phyloP scores from a whole-genome alignment of 2,113 vertebrate genomes.

The Otis tarda region DNA sequence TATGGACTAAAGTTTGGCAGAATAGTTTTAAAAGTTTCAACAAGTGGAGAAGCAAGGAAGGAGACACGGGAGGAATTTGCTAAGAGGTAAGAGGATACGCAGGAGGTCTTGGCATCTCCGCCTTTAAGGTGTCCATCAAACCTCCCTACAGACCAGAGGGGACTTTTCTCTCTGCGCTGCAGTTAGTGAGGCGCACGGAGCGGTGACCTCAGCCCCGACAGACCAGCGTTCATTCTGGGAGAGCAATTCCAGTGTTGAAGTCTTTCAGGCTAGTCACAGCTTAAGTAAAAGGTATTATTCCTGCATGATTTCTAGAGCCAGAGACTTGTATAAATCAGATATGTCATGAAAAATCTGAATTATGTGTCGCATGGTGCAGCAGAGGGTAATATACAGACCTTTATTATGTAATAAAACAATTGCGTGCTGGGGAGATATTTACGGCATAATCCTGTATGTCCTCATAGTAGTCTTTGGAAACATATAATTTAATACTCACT shows the following conservation, averaged over 20 bases:
- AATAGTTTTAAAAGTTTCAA: neutral
- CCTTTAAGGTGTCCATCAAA: neutral
- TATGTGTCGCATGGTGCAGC: neutral
- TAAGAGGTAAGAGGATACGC: neutral
- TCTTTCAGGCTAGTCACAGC: neutral
- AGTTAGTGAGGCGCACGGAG: neutral
- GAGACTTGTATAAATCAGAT: slow-evolving; percentile 33
- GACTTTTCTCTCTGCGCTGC: neutral
- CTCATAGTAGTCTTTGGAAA: slow-evolving; percentile 56
- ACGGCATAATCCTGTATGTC: slow-evolving; percentile 40
- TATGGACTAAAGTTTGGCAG: neutral
- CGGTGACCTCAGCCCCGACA: neutral
- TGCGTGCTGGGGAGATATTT: slow-evolving; percentile 61
- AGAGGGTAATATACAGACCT: slow-evolving; percentile 58
- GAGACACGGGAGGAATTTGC: neutral
- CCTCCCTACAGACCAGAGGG: neutral
- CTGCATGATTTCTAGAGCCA: slow-evolving; percentile 26
- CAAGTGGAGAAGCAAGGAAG: neutral
- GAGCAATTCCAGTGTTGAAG: neutral
- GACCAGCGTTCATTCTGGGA: neutral
- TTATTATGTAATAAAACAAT: slow-evolving; percentile 71
- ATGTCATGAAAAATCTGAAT: slow-evolving; percentile 48
- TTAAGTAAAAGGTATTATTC: neutral
- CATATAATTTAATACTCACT: slow-evolving; percentile 62
- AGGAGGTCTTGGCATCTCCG: neutral